Conservation (phyloP, 1,140 invertebrate genomes). For the Diabrotica virgifera region DNA sequence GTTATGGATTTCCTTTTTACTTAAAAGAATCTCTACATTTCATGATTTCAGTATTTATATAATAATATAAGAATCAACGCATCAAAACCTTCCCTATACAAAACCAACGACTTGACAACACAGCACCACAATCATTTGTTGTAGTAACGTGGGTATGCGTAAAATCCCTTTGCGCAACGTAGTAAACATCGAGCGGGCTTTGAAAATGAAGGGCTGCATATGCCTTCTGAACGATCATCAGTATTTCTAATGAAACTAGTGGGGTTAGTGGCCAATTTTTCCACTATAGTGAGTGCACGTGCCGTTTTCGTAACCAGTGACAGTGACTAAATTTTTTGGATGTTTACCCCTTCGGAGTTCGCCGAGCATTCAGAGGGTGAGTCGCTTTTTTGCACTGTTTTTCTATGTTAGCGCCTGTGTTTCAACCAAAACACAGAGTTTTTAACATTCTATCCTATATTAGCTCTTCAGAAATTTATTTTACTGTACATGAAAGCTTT, state of each 20-base stretch:
- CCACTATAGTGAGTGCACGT: conserved; percentile 14
- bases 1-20: no score
- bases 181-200: conserved; percentile 19
- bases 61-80: no score
- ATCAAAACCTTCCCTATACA: background rate
- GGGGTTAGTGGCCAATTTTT: conserved; percentile 18
- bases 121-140: background rate
- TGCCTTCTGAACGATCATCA: conserved; percentile 7
- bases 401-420: background rate
- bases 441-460: background rate
- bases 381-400: conserved; percentile 16
- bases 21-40: no score
- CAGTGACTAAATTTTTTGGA: background rate
- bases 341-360: background rate
- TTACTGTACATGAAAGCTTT: background rate
- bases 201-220: conserved; percentile 20
- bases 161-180: conserved; percentile 1
- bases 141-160: conserved; percentile 12
- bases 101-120: background rate
- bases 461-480: no score
- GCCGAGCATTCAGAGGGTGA: conserved; percentile 11
- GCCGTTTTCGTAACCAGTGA: conserved; percentile 14
- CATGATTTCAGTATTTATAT: no score
- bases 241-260: conserved; percentile 24
- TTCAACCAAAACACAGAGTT: background rate